A percentile compares a stretch with the other conserved stretches of the same genome.
These are phyloP conservation scores for Ophion ellenae DNA, from an alignment of 2,888 invertebrate genomes.

Conservation along the genomic window DNA sequence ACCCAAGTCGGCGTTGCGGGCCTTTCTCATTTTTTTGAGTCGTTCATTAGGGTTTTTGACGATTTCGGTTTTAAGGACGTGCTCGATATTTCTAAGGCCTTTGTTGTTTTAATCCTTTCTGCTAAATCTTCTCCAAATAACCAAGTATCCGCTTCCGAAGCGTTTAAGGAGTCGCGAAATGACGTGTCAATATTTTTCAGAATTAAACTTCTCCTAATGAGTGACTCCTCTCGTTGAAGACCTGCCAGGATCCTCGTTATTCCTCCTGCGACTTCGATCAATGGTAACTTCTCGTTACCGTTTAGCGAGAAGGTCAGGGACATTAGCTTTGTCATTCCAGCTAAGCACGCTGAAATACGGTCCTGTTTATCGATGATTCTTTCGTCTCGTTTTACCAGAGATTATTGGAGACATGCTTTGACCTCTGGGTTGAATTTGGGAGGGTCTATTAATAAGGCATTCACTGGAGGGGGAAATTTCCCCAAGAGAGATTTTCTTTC, in stretches of 20 bases:
- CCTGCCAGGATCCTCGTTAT: too few species aligned
- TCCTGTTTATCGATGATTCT: constrained; percentile 57
- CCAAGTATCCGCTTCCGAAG: background rate
- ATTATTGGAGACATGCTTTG: constrained; percentile 44
- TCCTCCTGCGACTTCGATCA: background rate
- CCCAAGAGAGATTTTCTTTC: constrained; percentile 12
- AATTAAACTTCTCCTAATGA: constrained; percentile 39
- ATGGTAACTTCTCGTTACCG: background rate
- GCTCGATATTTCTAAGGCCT: background rate
- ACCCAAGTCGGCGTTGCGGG: background rate
- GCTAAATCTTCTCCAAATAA: constrained; percentile 5
- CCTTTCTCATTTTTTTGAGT: too few species aligned
- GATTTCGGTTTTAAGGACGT: too few species aligned
- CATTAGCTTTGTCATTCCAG: constrained; percentile 8
- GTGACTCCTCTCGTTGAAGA: constrained; percentile 25
- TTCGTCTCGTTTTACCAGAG: constrained; percentile 52
- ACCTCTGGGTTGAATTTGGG: constrained; percentile 60
- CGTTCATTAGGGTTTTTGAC: too few species aligned
- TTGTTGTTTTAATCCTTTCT: too few species aligned
- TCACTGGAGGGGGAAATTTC: constrained; percentile 50
- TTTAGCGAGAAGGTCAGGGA: constrained; percentile 17
- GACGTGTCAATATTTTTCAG: constrained; percentile 26
- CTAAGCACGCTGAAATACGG: constrained; percentile 35
- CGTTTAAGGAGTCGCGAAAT: constrained; percentile 22
- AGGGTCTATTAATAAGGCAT: constrained; percentile 51